Conservation (phyloP, 2,113 vertebrate genomes). For the Sturnira hondurensis region DNA sequence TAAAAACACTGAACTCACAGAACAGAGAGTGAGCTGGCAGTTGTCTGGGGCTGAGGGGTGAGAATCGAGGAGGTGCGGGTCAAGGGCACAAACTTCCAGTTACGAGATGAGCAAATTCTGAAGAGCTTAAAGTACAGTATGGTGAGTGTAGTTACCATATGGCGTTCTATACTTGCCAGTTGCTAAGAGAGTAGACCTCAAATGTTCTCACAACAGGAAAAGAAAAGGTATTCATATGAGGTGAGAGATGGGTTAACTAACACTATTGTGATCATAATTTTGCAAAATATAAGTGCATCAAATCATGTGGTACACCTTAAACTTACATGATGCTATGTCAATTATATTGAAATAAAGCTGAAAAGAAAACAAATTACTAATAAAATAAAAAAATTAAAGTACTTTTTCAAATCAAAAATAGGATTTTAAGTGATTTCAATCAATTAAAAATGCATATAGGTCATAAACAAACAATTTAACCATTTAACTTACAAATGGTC, state of each 20-base stretch:
- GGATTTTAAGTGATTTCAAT: background rate
- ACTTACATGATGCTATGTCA: background rate
- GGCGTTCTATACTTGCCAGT: background rate
- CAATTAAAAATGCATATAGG: background rate
- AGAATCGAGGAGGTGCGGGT: background rate
- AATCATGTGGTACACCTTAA: background rate
- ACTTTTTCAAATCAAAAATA: background rate
- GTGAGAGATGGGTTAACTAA: background rate
- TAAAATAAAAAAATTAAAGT: background rate
- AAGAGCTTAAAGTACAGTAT: background rate
- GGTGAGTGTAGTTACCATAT: background rate
- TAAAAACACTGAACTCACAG: background rate
- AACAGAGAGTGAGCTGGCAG: background rate
- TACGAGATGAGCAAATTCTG: background rate
- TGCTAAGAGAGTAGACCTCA: background rate
- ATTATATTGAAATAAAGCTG: background rate
- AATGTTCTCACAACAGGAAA: background rate
- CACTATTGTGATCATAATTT: background rate
- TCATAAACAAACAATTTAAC: background rate
- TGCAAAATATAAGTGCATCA: background rate
- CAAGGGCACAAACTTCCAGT: background rate
- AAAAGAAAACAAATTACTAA: background rate
- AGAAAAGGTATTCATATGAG: background rate
- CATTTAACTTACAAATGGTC: background rate
- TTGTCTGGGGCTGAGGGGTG: background rate